Evolutionary conservation across 2,797 vertebrate species (phyloP).

Genomic region (Megaceryle alcyon): DNA sequence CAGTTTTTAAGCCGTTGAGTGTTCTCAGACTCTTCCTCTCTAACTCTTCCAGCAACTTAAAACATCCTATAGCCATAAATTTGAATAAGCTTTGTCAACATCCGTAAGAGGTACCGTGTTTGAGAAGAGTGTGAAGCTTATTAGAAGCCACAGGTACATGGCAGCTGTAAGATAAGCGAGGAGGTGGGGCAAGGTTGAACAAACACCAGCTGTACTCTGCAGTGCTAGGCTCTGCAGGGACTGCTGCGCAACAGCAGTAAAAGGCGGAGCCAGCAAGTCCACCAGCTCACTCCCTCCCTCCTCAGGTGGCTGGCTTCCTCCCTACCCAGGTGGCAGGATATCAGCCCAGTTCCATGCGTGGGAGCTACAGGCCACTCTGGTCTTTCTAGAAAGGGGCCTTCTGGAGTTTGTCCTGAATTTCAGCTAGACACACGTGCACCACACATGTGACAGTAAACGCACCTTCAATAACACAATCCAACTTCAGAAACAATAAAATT

Average conservation of each 20-base stretch:
- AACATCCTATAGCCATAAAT: neutral
- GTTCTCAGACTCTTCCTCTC: neutral
- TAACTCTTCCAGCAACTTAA: neutral
- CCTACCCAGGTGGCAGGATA: neutral
- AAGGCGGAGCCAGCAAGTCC: slow-evolving; percentile 34
- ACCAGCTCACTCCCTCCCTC: neutral
- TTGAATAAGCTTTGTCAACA: neutral
- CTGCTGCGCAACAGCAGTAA: slow-evolving; percentile 61
- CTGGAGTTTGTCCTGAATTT: accelerated
- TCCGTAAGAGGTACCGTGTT: neutral
- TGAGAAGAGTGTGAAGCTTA: neutral
- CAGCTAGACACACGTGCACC: neutral
- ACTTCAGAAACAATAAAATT: neutral
- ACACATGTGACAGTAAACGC: accelerated
- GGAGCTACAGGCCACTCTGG: accelerated
- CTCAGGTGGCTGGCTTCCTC: neutral
- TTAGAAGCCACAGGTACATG: slow-evolving; percentile 8
- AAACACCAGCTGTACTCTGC: slow-evolving; percentile 61
- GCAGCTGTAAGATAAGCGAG: slow-evolving; percentile 34
- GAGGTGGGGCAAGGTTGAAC: slow-evolving; percentile 56
- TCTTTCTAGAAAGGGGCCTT: neutral
- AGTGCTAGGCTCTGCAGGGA: slow-evolving; percentile 56
- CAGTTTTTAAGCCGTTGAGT: neutral
- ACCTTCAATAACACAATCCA: accelerated
- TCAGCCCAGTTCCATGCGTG: accelerated